phyloP scores from a whole-genome alignment of 1,140 invertebrate species.

The Propsilocerus akamusi region DNA sequence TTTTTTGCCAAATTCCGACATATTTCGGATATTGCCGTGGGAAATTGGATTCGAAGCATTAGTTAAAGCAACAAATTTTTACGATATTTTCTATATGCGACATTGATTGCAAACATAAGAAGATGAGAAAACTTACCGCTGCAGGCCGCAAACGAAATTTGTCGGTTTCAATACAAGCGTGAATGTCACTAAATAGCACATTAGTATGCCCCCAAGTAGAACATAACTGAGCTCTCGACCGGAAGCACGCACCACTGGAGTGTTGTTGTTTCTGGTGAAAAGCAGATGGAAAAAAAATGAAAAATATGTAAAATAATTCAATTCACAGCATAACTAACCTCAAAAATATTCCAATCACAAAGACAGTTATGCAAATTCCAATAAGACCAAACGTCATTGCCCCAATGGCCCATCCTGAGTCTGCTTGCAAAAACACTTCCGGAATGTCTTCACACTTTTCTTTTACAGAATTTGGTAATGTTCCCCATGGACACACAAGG shows the following conservation, averaged over 20 bases:
- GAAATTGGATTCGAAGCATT: too few species aligned
- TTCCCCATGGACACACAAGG: conserved; percentile 60
- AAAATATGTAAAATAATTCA: background rate
- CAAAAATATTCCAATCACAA: conserved; percentile 43
- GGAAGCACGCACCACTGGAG: conserved; percentile 76
- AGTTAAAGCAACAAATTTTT: too few species aligned
- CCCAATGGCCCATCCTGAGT: conserved; percentile 73
- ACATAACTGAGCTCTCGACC: conserved; percentile 79
- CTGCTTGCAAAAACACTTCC: conserved; percentile 61
- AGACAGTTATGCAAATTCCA: conserved; percentile 59
- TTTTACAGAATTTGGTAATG: conserved; percentile 55
- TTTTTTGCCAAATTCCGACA: too few species aligned
- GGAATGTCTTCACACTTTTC: conserved; percentile 59
- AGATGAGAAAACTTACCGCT: conserved; percentile 38
- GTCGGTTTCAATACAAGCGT: conserved; percentile 58
- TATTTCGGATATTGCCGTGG: background rate
- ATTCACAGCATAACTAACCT: conserved; percentile 15
- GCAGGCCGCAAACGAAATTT: conserved; percentile 53
- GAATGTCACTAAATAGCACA: conserved; percentile 80
- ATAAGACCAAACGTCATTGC: conserved; percentile 64
- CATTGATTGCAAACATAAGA: background rate
- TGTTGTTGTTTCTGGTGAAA: conserved; percentile 60
- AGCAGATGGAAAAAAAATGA: conserved; percentile 14
- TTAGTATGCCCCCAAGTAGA: conserved; percentile 66
- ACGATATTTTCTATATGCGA: too few species aligned